These are phyloP conservation scores for Sussaba pulchella DNA, from an alignment of 2,888 invertebrate species.

Conservation along the genomic window DNA sequence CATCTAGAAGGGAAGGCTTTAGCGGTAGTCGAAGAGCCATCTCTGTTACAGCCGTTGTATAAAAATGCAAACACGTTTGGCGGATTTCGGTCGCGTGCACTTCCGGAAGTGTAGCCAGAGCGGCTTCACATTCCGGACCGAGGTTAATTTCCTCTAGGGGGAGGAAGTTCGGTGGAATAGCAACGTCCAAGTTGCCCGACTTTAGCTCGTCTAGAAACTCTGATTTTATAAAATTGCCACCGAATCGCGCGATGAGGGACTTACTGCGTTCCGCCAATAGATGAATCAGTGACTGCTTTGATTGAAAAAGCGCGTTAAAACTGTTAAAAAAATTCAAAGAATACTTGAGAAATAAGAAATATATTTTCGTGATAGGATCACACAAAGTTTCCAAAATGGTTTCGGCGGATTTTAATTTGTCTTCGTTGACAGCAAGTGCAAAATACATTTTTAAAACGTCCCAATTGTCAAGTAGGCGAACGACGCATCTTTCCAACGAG, in stretches of 20 bases:
- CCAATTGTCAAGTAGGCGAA: slow-evolving; percentile 41
- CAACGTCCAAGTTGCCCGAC: slow-evolving; percentile 11
- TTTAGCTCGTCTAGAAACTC: not conserved
- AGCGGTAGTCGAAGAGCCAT: slow-evolving; percentile 2
- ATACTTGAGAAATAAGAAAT: too few relatives aligned
- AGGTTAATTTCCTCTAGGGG: not conserved
- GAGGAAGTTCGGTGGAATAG: not conserved
- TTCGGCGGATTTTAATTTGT: slow-evolving; percentile 44
- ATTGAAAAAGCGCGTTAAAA: slow-evolving; percentile 47
- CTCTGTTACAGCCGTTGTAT: slow-evolving; percentile 4
- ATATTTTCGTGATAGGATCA: too few relatives aligned
- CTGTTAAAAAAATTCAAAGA: too few relatives aligned
- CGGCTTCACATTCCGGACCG: slow-evolving; percentile 1
- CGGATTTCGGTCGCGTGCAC: not conserved
- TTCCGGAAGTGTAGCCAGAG: not conserved
- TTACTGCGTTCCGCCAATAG: slow-evolving; percentile 23
- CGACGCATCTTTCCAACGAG: slow-evolving; percentile 58
- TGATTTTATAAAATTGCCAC: slow-evolving; percentile 4
- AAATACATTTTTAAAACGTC: slow-evolving; percentile 49
- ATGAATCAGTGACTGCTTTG: slow-evolving; percentile 31
- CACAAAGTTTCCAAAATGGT: slow-evolving; percentile 10
- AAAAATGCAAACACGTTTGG: slow-evolving; percentile 17
- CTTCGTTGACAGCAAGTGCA: slow-evolving; percentile 26
- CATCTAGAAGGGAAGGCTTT: not conserved
- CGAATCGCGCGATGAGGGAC: slow-evolving; percentile 17